phyloP scores from a whole-genome alignment of 2,113 vertebrate species.

The Cebidichthys violaceus region DNA sequence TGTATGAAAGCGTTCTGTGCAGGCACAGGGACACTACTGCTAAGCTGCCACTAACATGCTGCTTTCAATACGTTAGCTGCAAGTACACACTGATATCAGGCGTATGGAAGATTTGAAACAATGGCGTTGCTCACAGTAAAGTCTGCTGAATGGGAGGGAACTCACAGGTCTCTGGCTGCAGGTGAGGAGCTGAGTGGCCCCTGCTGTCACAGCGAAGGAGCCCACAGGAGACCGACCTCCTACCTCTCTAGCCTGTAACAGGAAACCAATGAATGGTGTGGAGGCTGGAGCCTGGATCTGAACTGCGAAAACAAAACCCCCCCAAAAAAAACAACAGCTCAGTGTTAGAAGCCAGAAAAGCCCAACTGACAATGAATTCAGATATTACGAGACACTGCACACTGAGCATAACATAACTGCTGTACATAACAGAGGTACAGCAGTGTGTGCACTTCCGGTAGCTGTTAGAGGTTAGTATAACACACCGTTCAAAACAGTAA shows the following conservation, averaged over 20 bases:
- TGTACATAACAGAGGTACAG: too few relatives aligned
- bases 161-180: conserved; percentile 70
- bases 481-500: too few relatives aligned
- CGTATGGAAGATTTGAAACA: not conserved
- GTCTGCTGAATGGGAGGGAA: conserved; percentile 10
- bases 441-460: too few relatives aligned
- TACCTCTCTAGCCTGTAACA: conserved; percentile 76
- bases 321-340: not conserved
- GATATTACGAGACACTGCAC: not conserved
- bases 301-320: conserved; percentile 64
- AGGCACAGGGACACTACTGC: too few relatives aligned
- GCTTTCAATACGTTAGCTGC: too few relatives aligned
- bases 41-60: too few relatives aligned
- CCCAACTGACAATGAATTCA: not conserved
- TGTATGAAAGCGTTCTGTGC: too few relatives aligned
- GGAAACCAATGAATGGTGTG: conserved; percentile 76
- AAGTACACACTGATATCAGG: too few relatives aligned
- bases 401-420: not conserved
- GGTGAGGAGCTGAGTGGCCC: conserved; percentile 39
- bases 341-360: not conserved
- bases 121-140: not conserved
- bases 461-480: too few relatives aligned
- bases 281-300: conserved; percentile 45
- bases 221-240: conserved; percentile 62
- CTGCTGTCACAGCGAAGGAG: conserved; percentile 54